Conservation (phyloP, 2,113 vertebrate species). For the Hippocampus comes region DNA sequence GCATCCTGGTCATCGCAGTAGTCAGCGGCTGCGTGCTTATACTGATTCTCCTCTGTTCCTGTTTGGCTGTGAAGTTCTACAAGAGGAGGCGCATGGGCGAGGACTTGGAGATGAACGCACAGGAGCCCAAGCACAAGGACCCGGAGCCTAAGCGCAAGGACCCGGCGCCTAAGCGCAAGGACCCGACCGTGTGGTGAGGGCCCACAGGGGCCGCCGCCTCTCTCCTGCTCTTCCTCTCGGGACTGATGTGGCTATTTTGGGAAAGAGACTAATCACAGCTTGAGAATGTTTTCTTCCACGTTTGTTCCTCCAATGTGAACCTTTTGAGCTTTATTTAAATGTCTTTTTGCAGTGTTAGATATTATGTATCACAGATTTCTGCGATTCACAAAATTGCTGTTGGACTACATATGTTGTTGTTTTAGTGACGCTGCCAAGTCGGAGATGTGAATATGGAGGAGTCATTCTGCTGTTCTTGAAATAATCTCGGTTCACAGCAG, state of each 20-base stretch:
- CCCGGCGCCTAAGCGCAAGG: conserved; percentile 35
- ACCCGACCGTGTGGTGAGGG: conserved; percentile 75
- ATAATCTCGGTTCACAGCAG: conserved; percentile 44
- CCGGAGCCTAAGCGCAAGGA: neutral
- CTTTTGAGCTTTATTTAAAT: neutral
- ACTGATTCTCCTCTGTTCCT: conserved; percentile 69
- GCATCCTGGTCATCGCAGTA: conserved; percentile 76
- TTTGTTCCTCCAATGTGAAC: conserved; percentile 34
- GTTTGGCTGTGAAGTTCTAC: conserved; percentile 68
- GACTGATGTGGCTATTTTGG: conserved; percentile 35
- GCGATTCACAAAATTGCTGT: neutral
- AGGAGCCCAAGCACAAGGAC: neutral
- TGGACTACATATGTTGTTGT: neutral
- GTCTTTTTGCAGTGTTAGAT: conserved; percentile 30
- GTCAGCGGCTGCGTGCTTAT: conserved; percentile 76
- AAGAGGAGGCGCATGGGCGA: conserved; percentile 44
- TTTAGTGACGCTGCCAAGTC: conserved; percentile 11
- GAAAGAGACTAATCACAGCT: conserved; percentile 24
- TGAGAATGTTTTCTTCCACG: conserved; percentile 28
- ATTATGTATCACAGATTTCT: neutral
- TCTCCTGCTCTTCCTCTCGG: conserved; percentile 25
- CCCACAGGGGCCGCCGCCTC: conserved; percentile 8
- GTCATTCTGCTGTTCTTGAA: conserved; percentile 15
- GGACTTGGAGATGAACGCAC: conserved; percentile 29
- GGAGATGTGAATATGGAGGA: conserved; percentile 36